These are phyloP conservation scores for Amphiprion clarkii DNA, from an alignment of 2,797 vertebrate genomes.

Conservation along the genomic window DNA sequence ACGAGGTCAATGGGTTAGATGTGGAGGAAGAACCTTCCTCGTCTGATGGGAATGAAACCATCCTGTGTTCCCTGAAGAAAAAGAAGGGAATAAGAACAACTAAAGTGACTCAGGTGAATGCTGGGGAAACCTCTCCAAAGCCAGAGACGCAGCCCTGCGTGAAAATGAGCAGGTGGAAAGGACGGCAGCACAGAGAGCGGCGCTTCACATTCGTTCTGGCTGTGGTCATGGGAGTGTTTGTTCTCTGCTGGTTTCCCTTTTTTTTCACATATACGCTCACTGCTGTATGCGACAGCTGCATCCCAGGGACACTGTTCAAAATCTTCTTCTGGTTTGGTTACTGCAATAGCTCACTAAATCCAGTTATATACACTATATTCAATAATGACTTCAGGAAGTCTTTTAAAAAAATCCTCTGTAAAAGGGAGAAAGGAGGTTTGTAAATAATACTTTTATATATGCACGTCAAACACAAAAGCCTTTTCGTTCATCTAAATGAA, in stretches of 20 bases:
- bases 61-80: conserved; percentile 79
- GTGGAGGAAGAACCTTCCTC: conserved; percentile 92
- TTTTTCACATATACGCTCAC: conserved; percentile 94
- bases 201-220: conserved; percentile 96
- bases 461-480: not conserved
- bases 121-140: conserved; percentile 82
- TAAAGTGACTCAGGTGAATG: conserved; percentile 87
- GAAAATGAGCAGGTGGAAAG: conserved; percentile 88
- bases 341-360: conserved; percentile 96
- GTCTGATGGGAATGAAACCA: conserved; percentile 86
- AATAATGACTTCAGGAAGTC: conserved; percentile 94
- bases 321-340: conserved; percentile 98
- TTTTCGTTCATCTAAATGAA: not conserved
- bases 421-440: conserved; percentile 80
- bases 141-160: conserved; percentile 79
- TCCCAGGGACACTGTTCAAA: conserved; percentile 91
- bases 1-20: conserved; percentile 84
- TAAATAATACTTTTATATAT: conserved; percentile 31
- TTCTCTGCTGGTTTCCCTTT: conserved; percentile 97
- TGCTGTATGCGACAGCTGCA: conserved; percentile 85
- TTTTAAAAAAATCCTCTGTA: conserved; percentile 95
- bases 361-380: conserved; percentile 95
- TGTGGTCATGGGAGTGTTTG: conserved; percentile 95
- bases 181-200: conserved; percentile 91
- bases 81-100: conserved; percentile 80